A percentile compares a stretch with the other conserved stretches of the same genome.
phyloP scores from a whole-genome alignment of 2,113 vertebrate genomes.

The Nibea coibor region DNA sequence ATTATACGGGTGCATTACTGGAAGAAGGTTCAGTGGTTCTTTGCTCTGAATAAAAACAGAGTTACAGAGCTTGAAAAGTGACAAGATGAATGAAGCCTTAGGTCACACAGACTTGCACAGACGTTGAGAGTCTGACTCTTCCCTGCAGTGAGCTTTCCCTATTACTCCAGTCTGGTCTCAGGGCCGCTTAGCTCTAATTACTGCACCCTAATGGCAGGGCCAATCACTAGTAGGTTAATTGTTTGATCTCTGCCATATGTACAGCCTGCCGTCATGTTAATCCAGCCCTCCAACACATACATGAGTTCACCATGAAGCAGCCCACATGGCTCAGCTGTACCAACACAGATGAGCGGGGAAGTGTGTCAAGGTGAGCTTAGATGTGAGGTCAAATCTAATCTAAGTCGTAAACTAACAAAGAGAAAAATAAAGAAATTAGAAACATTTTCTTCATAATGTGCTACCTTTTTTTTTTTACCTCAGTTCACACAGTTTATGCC shows the following conservation, averaged over 20 bases:
- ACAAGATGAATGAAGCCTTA: conserved; percentile 22
- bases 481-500: background rate
- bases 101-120: conserved; percentile 58
- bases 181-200: conserved; percentile 80
- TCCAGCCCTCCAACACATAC: conserved; percentile 51
- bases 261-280: conserved; percentile 67
- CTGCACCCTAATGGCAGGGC: conserved; percentile 72
- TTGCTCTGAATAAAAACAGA: conserved; percentile 1
- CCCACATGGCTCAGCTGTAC: conserved; percentile 9
- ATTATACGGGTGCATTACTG: background rate
- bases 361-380: conserved; percentile 62
- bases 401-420: background rate
- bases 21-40: background rate
- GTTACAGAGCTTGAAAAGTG: conserved; percentile 14
- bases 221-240: conserved; percentile 82
- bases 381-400: conserved; percentile 17
- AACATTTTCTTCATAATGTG: background rate
- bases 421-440: background rate
- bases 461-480: background rate
- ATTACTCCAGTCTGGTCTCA: conserved; percentile 66
- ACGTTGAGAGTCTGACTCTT: conserved; percentile 51
- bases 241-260: conserved; percentile 83
- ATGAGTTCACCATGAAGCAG: conserved; percentile 4
- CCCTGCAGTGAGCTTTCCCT: conserved; percentile 49
- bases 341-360: conserved; percentile 1